A percentile compares a stretch with the other conserved stretches of the same genome.
Evolutionary conservation across 1,140 invertebrate genomes (phyloP).

Genomic region (Thaumetopoea pityocampa): DNA sequence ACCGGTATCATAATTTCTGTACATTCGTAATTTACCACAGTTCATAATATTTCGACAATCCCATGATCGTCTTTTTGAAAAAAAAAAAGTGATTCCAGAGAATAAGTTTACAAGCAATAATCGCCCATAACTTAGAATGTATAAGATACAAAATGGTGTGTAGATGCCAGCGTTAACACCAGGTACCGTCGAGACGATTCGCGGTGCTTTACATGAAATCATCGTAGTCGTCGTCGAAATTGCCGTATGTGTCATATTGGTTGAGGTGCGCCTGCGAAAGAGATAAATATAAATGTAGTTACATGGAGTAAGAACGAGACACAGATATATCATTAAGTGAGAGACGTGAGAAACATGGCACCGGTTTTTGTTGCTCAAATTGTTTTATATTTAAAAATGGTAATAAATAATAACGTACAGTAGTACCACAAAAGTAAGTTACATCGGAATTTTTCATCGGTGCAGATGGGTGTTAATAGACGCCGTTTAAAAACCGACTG

Average conservation of each 20-base stretch:
- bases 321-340: not conserved
- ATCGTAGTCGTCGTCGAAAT: constrained; percentile 57
- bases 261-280: constrained; percentile 61
- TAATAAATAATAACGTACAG: too few relatives aligned
- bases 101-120: constrained; percentile 13
- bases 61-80: not conserved
- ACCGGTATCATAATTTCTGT: too few relatives aligned
- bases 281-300: constrained; percentile 2
- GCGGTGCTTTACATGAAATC: constrained; percentile 56
- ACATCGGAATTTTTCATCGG: too few relatives aligned
- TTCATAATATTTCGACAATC: not conserved
- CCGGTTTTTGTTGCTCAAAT: too few relatives aligned
- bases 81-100: too few relatives aligned
- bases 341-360: not conserved
- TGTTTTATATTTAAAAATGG: too few relatives aligned
- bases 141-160: constrained; percentile 7
- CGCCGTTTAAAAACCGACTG: too few relatives aligned
- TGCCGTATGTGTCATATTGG: constrained; percentile 56
- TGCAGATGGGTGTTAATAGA: too few relatives aligned
- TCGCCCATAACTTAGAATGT: not conserved
- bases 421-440: too few relatives aligned
- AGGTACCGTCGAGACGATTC: constrained; percentile 4
- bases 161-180: not conserved
- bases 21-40: constrained; percentile 2
- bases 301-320: not conserved